Evolutionary conservation across 2,797 vertebrate species (phyloP).

Genomic region (Scyliorhinus canicula): DNA sequence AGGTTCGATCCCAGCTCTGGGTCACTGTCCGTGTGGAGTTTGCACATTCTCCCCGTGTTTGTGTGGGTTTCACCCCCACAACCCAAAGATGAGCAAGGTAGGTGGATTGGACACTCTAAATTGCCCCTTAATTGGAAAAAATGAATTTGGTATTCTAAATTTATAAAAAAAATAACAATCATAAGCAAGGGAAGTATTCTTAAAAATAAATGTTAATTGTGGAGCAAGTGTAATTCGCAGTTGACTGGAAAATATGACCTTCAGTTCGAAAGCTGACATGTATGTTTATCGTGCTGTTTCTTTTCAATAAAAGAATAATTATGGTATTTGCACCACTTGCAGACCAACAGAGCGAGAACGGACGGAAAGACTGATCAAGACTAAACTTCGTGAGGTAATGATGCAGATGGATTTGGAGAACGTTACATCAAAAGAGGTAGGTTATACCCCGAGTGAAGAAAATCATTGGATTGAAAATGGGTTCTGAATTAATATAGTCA

Average conservation of each 20-base stretch:
- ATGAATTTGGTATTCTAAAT: too few species aligned
- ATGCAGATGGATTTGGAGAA: slow-evolving; percentile 98
- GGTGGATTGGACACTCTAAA: too few species aligned
- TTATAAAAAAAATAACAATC: too few species aligned
- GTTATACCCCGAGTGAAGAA: slow-evolving; percentile 38
- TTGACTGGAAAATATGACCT: background rate
- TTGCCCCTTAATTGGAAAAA: too few species aligned
- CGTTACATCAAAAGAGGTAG: slow-evolving; percentile 91
- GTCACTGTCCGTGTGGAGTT: too few species aligned
- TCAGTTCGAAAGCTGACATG: background rate
- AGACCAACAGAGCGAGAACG: slow-evolving; percentile 92
- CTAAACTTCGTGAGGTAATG: slow-evolving; percentile 90
- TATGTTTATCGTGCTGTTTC: background rate
- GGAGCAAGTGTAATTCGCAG: background rate
- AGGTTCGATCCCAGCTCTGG: too few species aligned
- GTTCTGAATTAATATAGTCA: background rate
- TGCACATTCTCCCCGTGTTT: too few species aligned
- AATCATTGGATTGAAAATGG: background rate
- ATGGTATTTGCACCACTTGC: slow-evolving; percentile 37
- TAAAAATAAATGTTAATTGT: background rate
- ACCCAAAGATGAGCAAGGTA: too few species aligned
- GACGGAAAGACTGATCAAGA: slow-evolving; percentile 85
- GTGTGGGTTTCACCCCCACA: too few species aligned
- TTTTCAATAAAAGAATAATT: background rate
- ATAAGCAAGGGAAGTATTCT: background rate